Conservation (phyloP, 2,797 vertebrate species). For the Lithobates sylvaticus region DNA sequence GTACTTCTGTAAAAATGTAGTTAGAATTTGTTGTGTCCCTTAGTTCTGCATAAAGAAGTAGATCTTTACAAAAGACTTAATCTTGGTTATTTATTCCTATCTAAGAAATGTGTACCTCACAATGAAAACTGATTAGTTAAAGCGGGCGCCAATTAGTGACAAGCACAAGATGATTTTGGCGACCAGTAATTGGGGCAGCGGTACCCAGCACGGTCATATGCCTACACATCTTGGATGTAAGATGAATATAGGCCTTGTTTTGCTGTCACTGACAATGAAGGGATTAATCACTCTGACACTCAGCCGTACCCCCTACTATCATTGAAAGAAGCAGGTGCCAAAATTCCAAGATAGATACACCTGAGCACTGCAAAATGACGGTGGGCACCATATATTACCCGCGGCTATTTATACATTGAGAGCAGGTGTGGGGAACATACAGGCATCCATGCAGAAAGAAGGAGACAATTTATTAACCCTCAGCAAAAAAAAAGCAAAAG, state of each 20-base stretch:
- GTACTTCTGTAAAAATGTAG: too few species aligned
- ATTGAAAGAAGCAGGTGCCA: conserved; percentile 45
- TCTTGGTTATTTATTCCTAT: too few species aligned
- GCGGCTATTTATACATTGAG: conserved; percentile 50
- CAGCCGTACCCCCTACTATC: conserved; percentile 2
- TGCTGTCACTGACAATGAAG: conserved; percentile 48
- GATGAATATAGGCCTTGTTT: conserved; percentile 10
- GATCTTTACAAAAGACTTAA: too few species aligned
- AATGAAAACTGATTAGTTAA: not conserved
- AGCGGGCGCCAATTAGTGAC: not conserved
- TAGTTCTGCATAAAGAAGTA: not conserved
- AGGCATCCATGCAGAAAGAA: conserved; percentile 38
- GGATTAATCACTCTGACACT: conserved; percentile 54
- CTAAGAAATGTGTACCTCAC: not conserved
- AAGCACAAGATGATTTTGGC: conserved; percentile 5
- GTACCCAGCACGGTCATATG: conserved; percentile 15
- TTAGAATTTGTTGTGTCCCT: not conserved
- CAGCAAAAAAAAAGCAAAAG: not conserved
- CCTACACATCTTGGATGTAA: conserved; percentile 1
- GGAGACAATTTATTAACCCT: conserved; percentile 44
- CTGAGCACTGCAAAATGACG: conserved; percentile 55
- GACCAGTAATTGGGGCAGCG: conserved; percentile 45
- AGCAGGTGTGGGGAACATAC: conserved; percentile 53
- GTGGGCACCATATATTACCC: conserved; percentile 58
- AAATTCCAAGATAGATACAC: conserved; percentile 53